Base-by-base conservation (phyloP, 2,888 invertebrate species). In the Ophraella communa region DNA sequence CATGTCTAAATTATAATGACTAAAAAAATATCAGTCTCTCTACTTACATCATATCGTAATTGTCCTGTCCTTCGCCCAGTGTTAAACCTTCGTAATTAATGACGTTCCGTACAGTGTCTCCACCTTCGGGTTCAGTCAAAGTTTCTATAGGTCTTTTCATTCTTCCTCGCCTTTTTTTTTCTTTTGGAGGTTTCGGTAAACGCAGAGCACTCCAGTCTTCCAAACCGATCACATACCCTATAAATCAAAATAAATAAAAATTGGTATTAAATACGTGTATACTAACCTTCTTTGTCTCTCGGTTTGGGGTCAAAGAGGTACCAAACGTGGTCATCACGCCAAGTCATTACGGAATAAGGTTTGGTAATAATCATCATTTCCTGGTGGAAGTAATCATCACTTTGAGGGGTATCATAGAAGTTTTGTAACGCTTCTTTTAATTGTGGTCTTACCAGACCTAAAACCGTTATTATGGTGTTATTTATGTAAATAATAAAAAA, bases 281-380 rank as follows among this genome's bases (percentile, higher is more conserved):
- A 8, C n/a, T 42, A 18, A 3, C 82, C 82, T 4, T 63, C 62
- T 17, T 76, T 73, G 67, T 81, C 79, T 23, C 81, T 73, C 3
- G 80, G 77, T 64, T 73, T 76, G 8, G 82, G 77, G 72, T 82
- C 82, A 64, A 81, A 83, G 0, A 80, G 59, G 64, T 77, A 82
- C 55, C 70, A 75, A 2, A 74, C 57, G 4, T 74, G 75, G 4
- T 76, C 75, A 11, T 79, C 78, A 39, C 74, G 75, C 82, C 82
- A 82, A 8, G 81, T 65, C 4, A 78, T 73, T 3, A 80, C 76
- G 2, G 77, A 76, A 21, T 79, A 65, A 3, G 73, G 64, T 39
- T 77, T 74, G 1, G 77, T 77, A 24, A 79, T 76, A 2, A 82
- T 20, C 4, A 81, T 59, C 1, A 75, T 27, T 55, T 76, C 75